A percentile compares a stretch with the other conserved stretches of the same genome.
Evolutionary conservation across 1,140 invertebrate species (phyloP).

Genomic region (Drosophila nigromelanica): DNA sequence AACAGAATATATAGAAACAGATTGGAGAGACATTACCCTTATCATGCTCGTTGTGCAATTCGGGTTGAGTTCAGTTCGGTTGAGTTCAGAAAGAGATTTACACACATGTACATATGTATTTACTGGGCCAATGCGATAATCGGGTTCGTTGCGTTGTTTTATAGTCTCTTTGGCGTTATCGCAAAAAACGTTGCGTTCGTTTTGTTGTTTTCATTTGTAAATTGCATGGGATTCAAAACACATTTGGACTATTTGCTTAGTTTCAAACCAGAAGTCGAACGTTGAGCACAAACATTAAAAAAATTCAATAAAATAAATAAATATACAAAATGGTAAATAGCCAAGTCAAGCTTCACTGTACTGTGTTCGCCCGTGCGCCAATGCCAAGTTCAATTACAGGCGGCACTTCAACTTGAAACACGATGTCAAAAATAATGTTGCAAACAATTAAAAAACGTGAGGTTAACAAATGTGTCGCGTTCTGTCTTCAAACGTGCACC

Average conservation of each 20-base stretch:
- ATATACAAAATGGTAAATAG: not conserved
- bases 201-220: slow-evolving; percentile 54
- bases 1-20: slow-evolving; percentile 4
- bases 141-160: slow-evolving; percentile 3
- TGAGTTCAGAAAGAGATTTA: slow-evolving; percentile 25
- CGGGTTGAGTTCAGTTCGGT: slow-evolving; percentile 18
- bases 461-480: slow-evolving; percentile 20
- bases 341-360: not conserved
- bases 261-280: slow-evolving; percentile 68
- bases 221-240: slow-evolving; percentile 68
- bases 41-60: slow-evolving; percentile 17
- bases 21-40: slow-evolving; percentile 23
- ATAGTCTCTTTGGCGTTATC: slow-evolving; percentile 27
- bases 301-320: not conserved
- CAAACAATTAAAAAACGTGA: slow-evolving; percentile 41
- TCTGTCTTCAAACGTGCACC: slow-evolving; percentile 14
- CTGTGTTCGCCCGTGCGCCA: slow-evolving; percentile 8
- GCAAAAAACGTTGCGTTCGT: slow-evolving; percentile 11
- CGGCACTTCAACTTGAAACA: slow-evolving; percentile 3
- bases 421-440: slow-evolving; percentile 7
- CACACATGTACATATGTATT: not conserved
- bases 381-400: slow-evolving; percentile 27
- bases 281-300: slow-evolving; percentile 25
- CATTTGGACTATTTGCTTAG: slow-evolving; percentile 68
- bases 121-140: slow-evolving; percentile 30